Evolutionary conservation across 2,113 vertebrate species (phyloP).

Genomic region (Macaca fascicularis): DNA sequence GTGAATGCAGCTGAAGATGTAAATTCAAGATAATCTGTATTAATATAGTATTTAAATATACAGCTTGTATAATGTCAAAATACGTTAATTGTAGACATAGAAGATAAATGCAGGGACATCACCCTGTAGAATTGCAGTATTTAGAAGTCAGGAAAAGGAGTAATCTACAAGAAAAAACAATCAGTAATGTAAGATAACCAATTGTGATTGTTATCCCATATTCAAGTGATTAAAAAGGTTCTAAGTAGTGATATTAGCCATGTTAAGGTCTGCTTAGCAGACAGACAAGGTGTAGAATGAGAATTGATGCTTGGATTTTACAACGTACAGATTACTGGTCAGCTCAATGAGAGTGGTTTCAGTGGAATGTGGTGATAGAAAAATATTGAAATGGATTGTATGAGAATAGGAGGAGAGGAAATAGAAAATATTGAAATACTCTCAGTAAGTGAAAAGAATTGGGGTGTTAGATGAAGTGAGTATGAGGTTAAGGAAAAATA

Average conservation of each 20-base stretch:
- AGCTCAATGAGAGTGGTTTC: not conserved
- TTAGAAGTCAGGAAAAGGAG: not conserved
- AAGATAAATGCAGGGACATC: not conserved
- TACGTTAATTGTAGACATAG: not conserved
- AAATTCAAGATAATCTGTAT: not conserved
- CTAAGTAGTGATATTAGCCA: not conserved
- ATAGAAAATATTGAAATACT: not conserved
- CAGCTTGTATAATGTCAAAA: not conserved
- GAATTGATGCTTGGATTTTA: not conserved
- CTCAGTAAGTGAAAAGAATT: not conserved
- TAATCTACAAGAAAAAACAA: not conserved
- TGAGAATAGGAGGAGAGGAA: not conserved
- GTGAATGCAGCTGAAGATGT: not conserved
- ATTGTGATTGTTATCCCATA: not conserved
- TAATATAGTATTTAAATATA: not conserved
- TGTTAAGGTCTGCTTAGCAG: not conserved
- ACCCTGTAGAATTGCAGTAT: not conserved
- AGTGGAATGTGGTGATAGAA: not conserved
- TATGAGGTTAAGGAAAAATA: not conserved
- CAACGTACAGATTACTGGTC: not conserved
- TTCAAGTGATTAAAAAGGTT: not conserved
- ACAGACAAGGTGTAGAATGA: not conserved
- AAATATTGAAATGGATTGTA: not conserved
- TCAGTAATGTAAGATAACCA: not conserved
- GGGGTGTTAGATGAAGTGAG: not conserved